Evolutionary conservation across 2,113 vertebrate species (phyloP).

Genomic region (Sturnus vulgaris): DNA sequence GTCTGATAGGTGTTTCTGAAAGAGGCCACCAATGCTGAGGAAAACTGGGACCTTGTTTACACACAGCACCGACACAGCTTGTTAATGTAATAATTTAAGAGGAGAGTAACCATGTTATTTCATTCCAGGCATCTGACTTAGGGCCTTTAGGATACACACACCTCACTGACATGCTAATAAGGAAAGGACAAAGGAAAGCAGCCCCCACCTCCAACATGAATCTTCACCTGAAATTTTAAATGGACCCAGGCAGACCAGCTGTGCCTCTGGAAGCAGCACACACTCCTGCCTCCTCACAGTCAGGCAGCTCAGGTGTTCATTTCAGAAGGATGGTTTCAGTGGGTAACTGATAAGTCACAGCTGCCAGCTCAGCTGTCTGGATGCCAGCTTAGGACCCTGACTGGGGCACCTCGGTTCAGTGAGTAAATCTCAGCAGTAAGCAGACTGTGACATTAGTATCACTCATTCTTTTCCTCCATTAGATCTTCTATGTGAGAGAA

Average conservation of each 20-base stretch:
- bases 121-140: not conserved
- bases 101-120: not conserved
- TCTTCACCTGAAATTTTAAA: not conserved
- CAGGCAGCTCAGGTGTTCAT: not conserved
- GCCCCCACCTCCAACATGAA: not conserved
- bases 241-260: not conserved
- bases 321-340: not conserved
- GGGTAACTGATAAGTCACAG: not conserved
- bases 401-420: not conserved
- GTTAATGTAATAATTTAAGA: not conserved
- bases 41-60: not conserved
- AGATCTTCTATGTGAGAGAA: not conserved
- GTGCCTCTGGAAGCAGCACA: not conserved
- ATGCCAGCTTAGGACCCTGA: not conserved
- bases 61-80: not conserved
- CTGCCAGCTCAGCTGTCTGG: not conserved
- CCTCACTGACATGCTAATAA: not conserved
- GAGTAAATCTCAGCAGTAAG: not conserved
- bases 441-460: not conserved
- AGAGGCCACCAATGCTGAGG: fast-evolving
- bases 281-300: not conserved
- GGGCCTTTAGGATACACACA: not conserved
- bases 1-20: not conserved
- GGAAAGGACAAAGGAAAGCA: not conserved
- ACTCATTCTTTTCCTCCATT: not conserved